These are phyloP conservation scores for Dendropsophus ebraccatus DNA, from an alignment of 2,113 vertebrate species.

Conservation along the genomic window DNA sequence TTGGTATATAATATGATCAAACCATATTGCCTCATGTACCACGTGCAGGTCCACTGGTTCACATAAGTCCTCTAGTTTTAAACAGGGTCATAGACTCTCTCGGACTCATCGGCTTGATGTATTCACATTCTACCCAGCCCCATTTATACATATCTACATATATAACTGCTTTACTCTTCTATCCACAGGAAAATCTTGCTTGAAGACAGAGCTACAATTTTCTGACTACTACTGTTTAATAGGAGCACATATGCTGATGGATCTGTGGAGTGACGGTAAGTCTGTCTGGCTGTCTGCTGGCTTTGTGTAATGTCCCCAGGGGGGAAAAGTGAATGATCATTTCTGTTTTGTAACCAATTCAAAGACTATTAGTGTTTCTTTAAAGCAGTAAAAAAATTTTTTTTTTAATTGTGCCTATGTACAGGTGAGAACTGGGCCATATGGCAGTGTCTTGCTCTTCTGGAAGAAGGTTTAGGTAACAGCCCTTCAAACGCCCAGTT, in stretches of 20 bases:
- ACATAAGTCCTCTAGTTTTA: too few relatives aligned
- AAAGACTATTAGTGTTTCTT: too few relatives aligned
- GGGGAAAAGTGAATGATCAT: too few relatives aligned
- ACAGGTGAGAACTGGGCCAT: constrained; percentile 85
- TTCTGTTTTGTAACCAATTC: too few relatives aligned
- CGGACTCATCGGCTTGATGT: too few relatives aligned
- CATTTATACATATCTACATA: not conserved
- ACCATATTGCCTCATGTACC: too few relatives aligned
- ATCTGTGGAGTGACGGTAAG: constrained; percentile 78
- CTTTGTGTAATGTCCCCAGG: too few relatives aligned
- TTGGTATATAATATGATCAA: too few relatives aligned
- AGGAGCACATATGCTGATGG: constrained; percentile 91
- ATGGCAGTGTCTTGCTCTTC: constrained; percentile 85
- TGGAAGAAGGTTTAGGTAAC: constrained; percentile 87
- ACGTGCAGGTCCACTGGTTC: too few relatives aligned
- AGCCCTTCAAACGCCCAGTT: constrained; percentile 96
- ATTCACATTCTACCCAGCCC: not conserved
- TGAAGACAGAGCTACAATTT: constrained; percentile 96
- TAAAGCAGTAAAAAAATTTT: too few relatives aligned
- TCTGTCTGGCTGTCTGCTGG: not conserved
- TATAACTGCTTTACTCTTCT: not conserved
- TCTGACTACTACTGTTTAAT: constrained; percentile 97
- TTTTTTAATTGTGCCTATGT: not conserved
- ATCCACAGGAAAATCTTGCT: constrained; percentile 80
- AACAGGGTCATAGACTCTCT: too few relatives aligned